Base-by-base conservation (phyloP, 2,797 vertebrate species). In the Onychomys leucogaster region DNA sequence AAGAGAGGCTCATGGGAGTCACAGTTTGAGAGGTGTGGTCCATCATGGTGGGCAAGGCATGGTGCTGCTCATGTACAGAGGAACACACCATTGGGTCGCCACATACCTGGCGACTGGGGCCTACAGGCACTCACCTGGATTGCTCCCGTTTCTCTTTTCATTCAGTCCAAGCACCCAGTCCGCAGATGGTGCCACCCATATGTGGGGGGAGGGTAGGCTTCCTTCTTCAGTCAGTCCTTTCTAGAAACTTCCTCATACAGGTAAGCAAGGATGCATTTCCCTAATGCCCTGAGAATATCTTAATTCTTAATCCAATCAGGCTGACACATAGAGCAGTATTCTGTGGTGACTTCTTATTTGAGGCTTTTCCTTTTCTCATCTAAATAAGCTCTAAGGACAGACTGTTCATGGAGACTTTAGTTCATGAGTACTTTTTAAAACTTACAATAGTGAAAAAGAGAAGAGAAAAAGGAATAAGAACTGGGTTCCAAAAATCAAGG, bases 371-470 rank as follows among this genome's bases (percentile, higher is more conserved):
- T 82, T 92, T 61, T 75, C 83, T 67, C 71, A 59, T 86, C 90
- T 89, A 23, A 63, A 75, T 81, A 93, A 85, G 5, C 90, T 96
- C 37, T 8, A 92, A 81, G 80, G 91, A 93, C 76, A 91, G 46
- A n/a, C 81, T 71, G 27, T 41, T 13, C 69, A 25, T 71, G 73
- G 59, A 96, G 43, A 19, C 92, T 91, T 76, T 95, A 87, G 92
- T 34, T 83, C 89, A 63, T 41, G 65, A 95, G 85, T 90, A 59
- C 76, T 81, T 94, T 97, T 37, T 94, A 97, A 97, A 96, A 91
- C 27, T 41, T 82, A 77, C 12, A 95, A 84, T 27, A 63, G 73
- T 91, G 27, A 89, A 95, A 97, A 95, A 21, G 63, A 95, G 49
- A n/a, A n/a, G n/a, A n/a, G n/a, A n/a, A n/a, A n/a, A n/a, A n/a